phyloP scores from a whole-genome alignment of 2,797 vertebrate species.

The Labeo calbasu region DNA sequence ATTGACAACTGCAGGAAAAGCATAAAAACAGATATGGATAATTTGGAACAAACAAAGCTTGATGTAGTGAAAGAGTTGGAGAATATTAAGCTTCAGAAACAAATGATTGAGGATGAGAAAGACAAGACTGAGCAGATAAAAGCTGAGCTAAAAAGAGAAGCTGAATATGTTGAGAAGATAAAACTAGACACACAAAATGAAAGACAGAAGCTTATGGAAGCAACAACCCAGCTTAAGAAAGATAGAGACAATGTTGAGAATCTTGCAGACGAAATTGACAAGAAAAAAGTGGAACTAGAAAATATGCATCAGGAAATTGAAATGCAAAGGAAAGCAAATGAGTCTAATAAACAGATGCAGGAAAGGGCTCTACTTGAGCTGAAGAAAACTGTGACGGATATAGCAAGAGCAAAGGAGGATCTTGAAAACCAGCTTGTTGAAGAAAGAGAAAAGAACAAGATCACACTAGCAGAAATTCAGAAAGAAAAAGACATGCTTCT shows the following conservation, averaged over 20 bases:
- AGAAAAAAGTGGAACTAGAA: slow-evolving; percentile 10
- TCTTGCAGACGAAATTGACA: not conserved
- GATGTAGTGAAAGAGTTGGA: slow-evolving; percentile 6
- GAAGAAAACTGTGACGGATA: slow-evolving; percentile 22
- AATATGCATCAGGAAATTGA: not conserved
- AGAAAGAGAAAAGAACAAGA: slow-evolving; percentile 30
- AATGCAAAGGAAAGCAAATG: slow-evolving; percentile 6
- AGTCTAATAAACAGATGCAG: slow-evolving; percentile 14
- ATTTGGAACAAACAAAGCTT: slow-evolving; percentile 5
- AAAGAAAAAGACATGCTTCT: slow-evolving; percentile 12
- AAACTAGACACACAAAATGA: slow-evolving; percentile 10
- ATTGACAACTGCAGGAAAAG: slow-evolving; percentile 1
- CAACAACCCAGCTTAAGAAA: slow-evolving; percentile 22
- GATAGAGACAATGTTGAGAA: slow-evolving; percentile 12
- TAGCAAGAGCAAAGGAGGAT: slow-evolving; percentile 21
- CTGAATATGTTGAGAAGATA: not conserved
- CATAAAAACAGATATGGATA: slow-evolving; percentile 15
- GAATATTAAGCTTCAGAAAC: slow-evolving; percentile 18
- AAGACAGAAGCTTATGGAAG: slow-evolving; percentile 7
- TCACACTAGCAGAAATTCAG: not conserved
- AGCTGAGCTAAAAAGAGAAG: slow-evolving; percentile 15
- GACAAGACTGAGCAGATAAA: slow-evolving; percentile 14
- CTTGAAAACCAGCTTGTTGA: slow-evolving; percentile 21
- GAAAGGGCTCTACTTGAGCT: slow-evolving; percentile 13
- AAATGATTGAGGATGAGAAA: slow-evolving; percentile 35